A percentile compares a stretch with the other conserved stretches of the same genome.
phyloP scores from a whole-genome alignment of 2,797 vertebrate genomes.

The Sorex maritimensis region DNA sequence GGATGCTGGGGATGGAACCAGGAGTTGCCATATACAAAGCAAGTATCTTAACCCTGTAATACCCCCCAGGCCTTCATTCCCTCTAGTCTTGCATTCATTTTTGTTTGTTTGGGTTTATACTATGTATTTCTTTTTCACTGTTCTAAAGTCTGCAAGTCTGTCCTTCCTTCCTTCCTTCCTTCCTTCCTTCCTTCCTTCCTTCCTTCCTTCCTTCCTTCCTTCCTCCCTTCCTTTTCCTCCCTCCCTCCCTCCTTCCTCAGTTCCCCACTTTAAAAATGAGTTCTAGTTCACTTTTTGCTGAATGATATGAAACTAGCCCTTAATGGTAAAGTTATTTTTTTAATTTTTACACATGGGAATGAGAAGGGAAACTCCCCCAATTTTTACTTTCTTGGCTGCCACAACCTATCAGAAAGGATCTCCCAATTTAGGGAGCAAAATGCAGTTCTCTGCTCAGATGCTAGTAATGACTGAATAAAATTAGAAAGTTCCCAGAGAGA shows the following conservation, averaged over 20 bases:
- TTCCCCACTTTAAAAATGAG: background rate
- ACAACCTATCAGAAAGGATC: background rate
- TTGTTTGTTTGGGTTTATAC: no score
- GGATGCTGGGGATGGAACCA: no score
- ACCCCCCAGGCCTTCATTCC: no score
- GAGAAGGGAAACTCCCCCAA: background rate
- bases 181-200: accelerated
- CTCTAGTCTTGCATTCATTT: no score
- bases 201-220: background rate
- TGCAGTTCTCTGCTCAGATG: slow-evolving; percentile 14
- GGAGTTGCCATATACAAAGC: no score
- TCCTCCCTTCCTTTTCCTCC: background rate
- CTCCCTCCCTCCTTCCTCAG: background rate
- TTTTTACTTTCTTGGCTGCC: background rate
- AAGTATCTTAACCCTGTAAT: no score
- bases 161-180: background rate
- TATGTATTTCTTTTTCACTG: no score
- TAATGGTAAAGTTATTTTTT: background rate
- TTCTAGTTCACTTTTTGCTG: background rate
- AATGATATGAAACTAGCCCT: background rate
- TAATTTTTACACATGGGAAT: background rate
- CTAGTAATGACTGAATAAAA: slow-evolving; percentile 68
- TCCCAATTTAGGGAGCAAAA: background rate
- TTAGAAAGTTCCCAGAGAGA: slow-evolving; percentile 65
- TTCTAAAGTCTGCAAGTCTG: no score